Conservation (phyloP, 2,888 invertebrate genomes). For the Monoplex corrugatus region DNA sequence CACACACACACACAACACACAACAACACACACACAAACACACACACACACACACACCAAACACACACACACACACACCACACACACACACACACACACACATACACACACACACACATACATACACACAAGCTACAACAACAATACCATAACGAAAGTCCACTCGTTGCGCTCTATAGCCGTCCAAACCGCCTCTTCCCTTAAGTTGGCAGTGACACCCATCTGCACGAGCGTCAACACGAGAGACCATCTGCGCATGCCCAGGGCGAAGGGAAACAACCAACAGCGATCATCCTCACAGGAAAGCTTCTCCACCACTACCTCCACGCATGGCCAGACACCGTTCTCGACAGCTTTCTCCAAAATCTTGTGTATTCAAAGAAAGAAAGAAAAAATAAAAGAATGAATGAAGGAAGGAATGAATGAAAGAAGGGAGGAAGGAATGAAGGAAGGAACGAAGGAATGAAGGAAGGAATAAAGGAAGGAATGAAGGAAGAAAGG, state of each 20-base stretch:
- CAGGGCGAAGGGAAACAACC: background rate
- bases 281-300: background rate
- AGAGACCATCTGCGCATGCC: background rate
- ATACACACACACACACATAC: background rate
- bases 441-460: no score
- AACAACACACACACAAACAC: no score
- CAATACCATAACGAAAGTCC: slow-evolving; percentile 2
- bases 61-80: slow-evolving; percentile 1
- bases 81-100: background rate
- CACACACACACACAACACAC: background rate
- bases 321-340: background rate
- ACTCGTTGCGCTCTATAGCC: background rate
- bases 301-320: background rate
- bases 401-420: no score
- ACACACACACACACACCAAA: background rate
- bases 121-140: background rate
- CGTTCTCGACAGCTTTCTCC: background rate
- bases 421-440: background rate
- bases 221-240: background rate
- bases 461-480: no score
- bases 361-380: background rate
- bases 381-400: background rate
- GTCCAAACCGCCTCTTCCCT: background rate
- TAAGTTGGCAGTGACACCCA: background rate
- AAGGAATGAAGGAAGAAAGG: no score